These are phyloP conservation scores for Sycobia sp. DNA, from an alignment of 1,140 invertebrate genomes.

Conservation along the genomic window DNA sequence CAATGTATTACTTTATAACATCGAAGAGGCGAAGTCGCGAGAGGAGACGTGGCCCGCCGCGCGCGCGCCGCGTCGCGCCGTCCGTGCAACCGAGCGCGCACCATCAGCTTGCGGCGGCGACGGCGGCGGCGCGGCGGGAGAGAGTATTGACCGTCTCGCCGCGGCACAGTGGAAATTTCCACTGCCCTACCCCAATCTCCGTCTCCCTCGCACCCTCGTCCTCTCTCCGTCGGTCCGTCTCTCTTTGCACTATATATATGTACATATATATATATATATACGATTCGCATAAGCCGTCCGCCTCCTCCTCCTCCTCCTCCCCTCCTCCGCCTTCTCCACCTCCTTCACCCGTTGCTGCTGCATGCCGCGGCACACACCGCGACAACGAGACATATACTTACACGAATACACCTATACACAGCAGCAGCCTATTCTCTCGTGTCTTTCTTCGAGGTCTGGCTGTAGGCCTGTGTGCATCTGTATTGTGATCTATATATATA, in stretches of 20 bases:
- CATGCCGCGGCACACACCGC: neutral
- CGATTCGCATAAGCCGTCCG: too few species aligned
- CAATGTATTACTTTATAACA: too few species aligned
- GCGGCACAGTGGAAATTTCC: constrained; percentile 58
- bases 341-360: neutral
- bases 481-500: too few species aligned
- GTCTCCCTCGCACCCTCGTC: constrained; percentile 7
- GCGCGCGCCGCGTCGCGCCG: constrained; percentile 24
- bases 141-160: constrained; percentile 59
- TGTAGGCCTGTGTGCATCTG: neutral
- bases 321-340: neutral
- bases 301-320: too few species aligned
- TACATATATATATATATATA: neutral
- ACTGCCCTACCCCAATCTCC: constrained; percentile 55
- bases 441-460: neutral
- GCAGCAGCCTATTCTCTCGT: neutral
- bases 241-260: too few species aligned
- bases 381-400: too few species aligned
- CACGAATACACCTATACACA: too few species aligned
- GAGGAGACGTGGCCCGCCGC: constrained; percentile 34
- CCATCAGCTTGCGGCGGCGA: constrained; percentile 18
- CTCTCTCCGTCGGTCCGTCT: neutral
- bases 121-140: constrained; percentile 37
- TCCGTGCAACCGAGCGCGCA: too few species aligned
- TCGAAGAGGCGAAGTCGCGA: too few species aligned